These are phyloP conservation scores for Torymus texanus DNA, from an alignment of 2,888 invertebrate genomes.

Conservation along the genomic window DNA sequence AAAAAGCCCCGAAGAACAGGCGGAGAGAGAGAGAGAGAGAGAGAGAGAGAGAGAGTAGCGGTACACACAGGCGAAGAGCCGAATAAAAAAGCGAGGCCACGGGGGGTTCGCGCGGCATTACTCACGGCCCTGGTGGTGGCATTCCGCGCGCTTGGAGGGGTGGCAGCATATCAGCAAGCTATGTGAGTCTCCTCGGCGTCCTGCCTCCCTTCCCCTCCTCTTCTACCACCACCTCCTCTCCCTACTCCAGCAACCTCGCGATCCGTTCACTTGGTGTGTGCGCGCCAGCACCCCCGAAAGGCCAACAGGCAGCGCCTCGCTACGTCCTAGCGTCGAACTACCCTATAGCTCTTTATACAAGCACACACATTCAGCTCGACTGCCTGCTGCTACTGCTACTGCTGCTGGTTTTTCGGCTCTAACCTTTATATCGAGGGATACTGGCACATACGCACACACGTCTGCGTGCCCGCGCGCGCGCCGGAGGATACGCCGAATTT, in stretches of 20 bases:
- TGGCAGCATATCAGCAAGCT: not conserved
- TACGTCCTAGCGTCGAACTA: too few species aligned
- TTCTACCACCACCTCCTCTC: not conserved
- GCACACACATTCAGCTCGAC: too few species aligned
- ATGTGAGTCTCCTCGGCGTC: not conserved
- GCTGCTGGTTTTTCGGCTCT: constrained; percentile 29
- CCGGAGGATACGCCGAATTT: too few species aligned
- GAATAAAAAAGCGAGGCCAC: not conserved
- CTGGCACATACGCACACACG: not conserved
- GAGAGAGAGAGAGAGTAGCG: not conserved
- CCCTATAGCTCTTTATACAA: too few species aligned
- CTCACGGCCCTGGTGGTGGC: constrained; percentile 6
- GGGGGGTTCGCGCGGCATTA: not conserved
- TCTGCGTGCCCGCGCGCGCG: too few species aligned
- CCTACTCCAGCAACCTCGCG: not conserved
- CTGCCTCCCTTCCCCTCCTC: not conserved
- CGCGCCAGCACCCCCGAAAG: not conserved
- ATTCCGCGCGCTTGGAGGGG: not conserved
- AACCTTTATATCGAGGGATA: constrained; percentile 39
- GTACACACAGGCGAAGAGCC: not conserved
- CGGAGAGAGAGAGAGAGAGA: constrained; percentile 10
- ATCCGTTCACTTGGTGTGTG: not conserved
- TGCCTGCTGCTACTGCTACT: not conserved
- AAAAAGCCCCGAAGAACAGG: not conserved
- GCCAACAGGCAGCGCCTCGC: too few species aligned